Percentiles rank a stretch among this genome's conserved stretches.
Conservation (phyloP, 2,888 invertebrate species). For the Xylota segnis region DNA sequence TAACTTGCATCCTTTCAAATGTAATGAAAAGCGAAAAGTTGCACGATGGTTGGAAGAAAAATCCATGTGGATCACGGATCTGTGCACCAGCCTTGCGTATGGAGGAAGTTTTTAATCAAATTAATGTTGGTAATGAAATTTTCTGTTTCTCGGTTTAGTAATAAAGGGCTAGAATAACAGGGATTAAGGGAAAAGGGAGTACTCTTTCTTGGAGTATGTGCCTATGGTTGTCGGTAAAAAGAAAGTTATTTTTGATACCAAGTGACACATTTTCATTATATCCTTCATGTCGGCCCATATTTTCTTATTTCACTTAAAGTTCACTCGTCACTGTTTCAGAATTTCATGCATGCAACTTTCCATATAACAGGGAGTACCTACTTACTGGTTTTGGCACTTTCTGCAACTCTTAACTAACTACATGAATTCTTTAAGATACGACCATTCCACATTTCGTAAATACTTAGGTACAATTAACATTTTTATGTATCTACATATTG, state of each 20-base stretch:
- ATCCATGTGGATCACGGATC: neutral
- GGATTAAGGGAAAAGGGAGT: neutral
- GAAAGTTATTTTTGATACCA: neutral
- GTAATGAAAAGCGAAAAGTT: slow-evolving; percentile 48
- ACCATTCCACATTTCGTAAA: too few species aligned
- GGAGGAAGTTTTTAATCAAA: slow-evolving; percentile 66
- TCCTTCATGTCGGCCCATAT: too few species aligned
- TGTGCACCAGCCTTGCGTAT: slow-evolving; percentile 19
- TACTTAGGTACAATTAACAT: too few species aligned
- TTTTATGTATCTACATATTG: too few species aligned
- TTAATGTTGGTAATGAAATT: slow-evolving; percentile 65
- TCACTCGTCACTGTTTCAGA: too few species aligned
- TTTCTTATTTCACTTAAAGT: too few species aligned
- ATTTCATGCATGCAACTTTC: too few species aligned
- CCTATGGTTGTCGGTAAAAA: neutral
- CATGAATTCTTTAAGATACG: too few species aligned
- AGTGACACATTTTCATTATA: neutral
- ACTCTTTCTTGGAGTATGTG: neutral
- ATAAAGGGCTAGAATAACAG: slow-evolving; percentile 6
- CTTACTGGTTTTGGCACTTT: too few species aligned
- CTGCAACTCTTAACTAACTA: too few species aligned
- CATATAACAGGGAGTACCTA: too few species aligned
- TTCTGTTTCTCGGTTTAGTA: slow-evolving; percentile 2
- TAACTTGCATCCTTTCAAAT: slow-evolving; percentile 67
- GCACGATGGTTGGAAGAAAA: neutral